phyloP scores from a whole-genome alignment of 2,888 invertebrate species.

The Cantharis flavilabris region DNA sequence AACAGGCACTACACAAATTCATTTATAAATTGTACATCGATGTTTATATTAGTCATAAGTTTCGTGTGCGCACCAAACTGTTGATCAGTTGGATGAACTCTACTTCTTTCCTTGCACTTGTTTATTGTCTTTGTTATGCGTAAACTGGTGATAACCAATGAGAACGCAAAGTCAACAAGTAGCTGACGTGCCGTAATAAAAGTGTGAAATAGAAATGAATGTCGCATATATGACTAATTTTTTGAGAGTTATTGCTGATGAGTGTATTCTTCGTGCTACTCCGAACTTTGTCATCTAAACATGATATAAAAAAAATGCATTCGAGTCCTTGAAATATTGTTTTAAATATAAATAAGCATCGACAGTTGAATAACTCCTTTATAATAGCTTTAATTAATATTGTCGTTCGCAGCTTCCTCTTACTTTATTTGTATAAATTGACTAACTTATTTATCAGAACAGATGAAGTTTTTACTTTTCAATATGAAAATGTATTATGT shows the following conservation, averaged over 20 bases:
- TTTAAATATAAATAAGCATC: not conserved
- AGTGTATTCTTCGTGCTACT: not conserved
- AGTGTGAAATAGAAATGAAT: not conserved
- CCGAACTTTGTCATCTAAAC: not conserved
- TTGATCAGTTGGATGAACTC: not conserved
- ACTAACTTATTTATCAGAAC: not conserved
- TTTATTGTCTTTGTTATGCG: not conserved
- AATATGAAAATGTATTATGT: not conserved
- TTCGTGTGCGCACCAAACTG: not conserved
- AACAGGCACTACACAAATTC: not conserved
- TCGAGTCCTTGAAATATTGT: slow-evolving; percentile 9
- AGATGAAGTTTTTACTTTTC: not conserved
- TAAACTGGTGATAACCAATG: not conserved
- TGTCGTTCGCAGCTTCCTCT: not conserved
- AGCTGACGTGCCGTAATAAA: not conserved
- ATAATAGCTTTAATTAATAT: not conserved
- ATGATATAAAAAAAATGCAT: not conserved
- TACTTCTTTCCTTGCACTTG: not conserved
- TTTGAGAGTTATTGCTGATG: slow-evolving; percentile 8
- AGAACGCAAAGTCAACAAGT: not conserved
- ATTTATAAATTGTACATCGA: slow-evolving; percentile 5
- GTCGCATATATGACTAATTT: slow-evolving; percentile 8
- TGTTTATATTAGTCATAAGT: slow-evolving; percentile 27
- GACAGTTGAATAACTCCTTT: slow-evolving; percentile 9
- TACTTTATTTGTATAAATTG: not conserved